Evolutionary conservation across 2,113 vertebrate genomes (phyloP), one percentile per base, ranked within the genome.

Genomic region (Narcine bancroftii): DNA sequence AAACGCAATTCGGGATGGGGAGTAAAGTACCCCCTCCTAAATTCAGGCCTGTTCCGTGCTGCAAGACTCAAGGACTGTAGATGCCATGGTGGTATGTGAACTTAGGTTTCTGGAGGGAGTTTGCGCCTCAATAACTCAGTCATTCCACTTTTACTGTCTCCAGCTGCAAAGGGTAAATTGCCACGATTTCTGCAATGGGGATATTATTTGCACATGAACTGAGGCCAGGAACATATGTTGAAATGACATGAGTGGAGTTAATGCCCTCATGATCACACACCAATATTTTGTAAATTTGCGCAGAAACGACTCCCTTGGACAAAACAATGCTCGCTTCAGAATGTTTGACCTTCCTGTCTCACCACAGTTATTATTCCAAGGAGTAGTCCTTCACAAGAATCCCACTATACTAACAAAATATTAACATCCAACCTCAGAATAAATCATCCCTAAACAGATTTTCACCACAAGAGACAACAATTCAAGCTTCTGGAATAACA

Each of bases 361-460:
- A n/a, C 81, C 81, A 36, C 53, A 19, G 36, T 87, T 60, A 60
- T 87, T 50, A 87, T 87, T 87, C n/a, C n/a, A 53, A 60, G 53
- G 53, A 87, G 81, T 87, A 60, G 53, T 87, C 53, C 81, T 36
- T 87, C 81, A 87, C 6, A 60, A 60, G 33, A 36, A 17, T 19
- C 53, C 53, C 81, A 36, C 13, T 87, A n/a, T 87, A 60, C 81
- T 60, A 87, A 87, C 81, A 87, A 87, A 87, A 53, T 87, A 87
- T 87, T 87, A 87, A 87, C 81, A 87, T 87, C 53, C 56, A 87
- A 87, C 81, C 81, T 87, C 81, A 87, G n/a, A 87, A 87, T 87
- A 87, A 87, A 87, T 87, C 81, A 87, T n/a, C 81, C 81, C 81
- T 60, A 2, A 63, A n/a, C 53, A 60, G 81, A 50, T 87, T 87